Evolutionary conservation across 2,797 vertebrate species (phyloP).

Genomic region (Rhincodon typus): DNA sequence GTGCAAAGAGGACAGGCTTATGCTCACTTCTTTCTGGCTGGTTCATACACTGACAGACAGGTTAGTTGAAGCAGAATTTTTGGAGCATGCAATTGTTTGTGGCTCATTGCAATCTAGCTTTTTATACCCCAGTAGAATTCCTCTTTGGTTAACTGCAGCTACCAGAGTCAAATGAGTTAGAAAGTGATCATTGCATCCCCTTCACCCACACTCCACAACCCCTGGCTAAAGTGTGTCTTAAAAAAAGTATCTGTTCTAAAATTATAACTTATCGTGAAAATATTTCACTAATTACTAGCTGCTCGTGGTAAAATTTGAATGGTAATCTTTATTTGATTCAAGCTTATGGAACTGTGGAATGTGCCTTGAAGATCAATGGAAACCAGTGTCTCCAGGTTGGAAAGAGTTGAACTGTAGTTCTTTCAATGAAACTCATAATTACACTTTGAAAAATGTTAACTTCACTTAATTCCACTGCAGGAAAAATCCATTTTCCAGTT

Average conservation of each 20-base stretch:
- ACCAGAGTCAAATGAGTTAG: neutral
- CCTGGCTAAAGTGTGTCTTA: neutral
- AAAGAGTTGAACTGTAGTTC: slow-evolving; percentile 18
- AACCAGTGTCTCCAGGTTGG: neutral
- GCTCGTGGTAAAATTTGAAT: neutral
- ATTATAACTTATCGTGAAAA: neutral
- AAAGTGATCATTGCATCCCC: neutral
- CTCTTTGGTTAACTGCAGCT: neutral
- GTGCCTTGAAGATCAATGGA: neutral
- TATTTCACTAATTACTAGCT: slow-evolving; percentile 18
- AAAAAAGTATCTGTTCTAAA: neutral
- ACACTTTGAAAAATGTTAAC: slow-evolving; percentile 6
- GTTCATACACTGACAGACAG: neutral
- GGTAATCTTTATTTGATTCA: neutral
- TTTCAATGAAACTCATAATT: neutral
- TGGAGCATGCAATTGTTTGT: neutral
- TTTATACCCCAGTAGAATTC: neutral
- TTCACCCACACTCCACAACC: neutral
- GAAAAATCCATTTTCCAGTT: neutral
- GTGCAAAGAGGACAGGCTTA: no score
- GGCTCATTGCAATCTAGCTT: neutral
- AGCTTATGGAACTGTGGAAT: neutral
- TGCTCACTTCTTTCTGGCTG: neutral
- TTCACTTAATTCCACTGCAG: neutral
- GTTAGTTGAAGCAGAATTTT: neutral